Base-by-base conservation (phyloP, 2,888 invertebrate genomes). In the Leptinotarsa peninsularis region DNA sequence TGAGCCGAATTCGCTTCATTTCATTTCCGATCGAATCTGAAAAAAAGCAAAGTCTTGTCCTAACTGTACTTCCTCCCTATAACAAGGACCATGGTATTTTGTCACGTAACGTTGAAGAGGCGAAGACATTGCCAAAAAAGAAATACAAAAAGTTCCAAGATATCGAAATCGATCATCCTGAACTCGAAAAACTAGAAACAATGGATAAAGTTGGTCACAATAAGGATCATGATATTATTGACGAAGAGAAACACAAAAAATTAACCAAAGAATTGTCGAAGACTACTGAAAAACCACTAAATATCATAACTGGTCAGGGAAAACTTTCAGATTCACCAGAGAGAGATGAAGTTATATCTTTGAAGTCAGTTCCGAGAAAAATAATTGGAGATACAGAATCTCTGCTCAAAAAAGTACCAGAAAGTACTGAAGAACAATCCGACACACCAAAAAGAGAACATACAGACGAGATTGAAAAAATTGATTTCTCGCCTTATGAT, bases 1-100 rank as follows among this genome's bases (percentile, higher is more conserved):
- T 93, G 83, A 94, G 94, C 85, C 90, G 93, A 80, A 93, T 94
- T 21, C 90, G 89, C 66, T 90, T 90, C 81, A 86, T 90, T 1
- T 88, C 88, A 66, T 89, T 89, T 79, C 88, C 89, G 50, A 85
- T 87, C 33, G 76, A 81, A 50, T 78, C 78, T 23, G 86, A 87
- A 83, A 56, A 78, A 66, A 85, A 88, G 77, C 82, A 86, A 67
- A 82, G 81, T 74, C 83, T 87, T 3, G 71, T 82, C 3, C 82
- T 88, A 66, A 85, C 86, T 54, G 79, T 87, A 78, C 80, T 87
- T 79, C 80, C 85, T 78, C 84, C 86, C 18, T 85, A 82, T 54
- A 43, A 80, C 7, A 85, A 84, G 81, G 86, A 87, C 79, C 81
- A 82, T 74, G 90, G 89, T 23, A 86, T 88, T 76, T 79, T 90